These are phyloP conservation scores for Samia ricini DNA, from an alignment of 1,140 invertebrate species.

Conservation along the genomic window DNA sequence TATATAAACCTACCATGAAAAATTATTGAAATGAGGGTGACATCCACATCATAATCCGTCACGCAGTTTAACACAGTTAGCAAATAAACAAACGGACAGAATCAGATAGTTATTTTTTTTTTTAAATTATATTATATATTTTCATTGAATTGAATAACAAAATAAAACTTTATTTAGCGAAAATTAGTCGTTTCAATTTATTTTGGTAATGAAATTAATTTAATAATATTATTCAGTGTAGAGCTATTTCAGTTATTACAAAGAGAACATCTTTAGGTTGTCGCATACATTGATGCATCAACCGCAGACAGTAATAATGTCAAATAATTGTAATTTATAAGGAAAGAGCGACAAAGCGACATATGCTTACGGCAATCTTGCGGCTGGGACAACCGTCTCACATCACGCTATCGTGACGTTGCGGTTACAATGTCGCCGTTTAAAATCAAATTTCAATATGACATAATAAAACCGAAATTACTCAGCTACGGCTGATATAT, in stretches of 20 bases:
- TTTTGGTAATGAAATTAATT: neutral
- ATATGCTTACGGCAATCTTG: slow-evolving; percentile 73
- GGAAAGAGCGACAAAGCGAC: slow-evolving; percentile 71
- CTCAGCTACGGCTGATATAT: slow-evolving; percentile 33
- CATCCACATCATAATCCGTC: too few relatives aligned
- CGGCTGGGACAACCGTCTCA: slow-evolving; percentile 44
- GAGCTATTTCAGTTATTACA: neutral
- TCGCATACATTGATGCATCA: slow-evolving; percentile 25
- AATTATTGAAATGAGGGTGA: too few relatives aligned
- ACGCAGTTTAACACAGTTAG: too few relatives aligned
- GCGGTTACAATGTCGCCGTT: slow-evolving; percentile 64
- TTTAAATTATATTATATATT: too few relatives aligned
- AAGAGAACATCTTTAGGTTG: neutral
- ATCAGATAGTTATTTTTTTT: too few relatives aligned
- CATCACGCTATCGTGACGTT: slow-evolving; percentile 57
- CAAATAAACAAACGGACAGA: too few relatives aligned
- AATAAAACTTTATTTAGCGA: too few relatives aligned
- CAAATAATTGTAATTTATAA: slow-evolving; percentile 66
- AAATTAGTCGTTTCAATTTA: neutral
- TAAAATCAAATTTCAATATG: slow-evolving; percentile 63
- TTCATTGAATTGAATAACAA: too few relatives aligned
- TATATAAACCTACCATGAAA: too few relatives aligned
- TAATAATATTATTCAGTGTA: neutral
- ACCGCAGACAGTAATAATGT: slow-evolving; percentile 58
- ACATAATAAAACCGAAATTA: slow-evolving; percentile 42